A percentile compares a stretch with the other conserved stretches of the same genome.
Conservation (phyloP, 1,140 invertebrate species). For the Drosophila baimaii region DNA sequence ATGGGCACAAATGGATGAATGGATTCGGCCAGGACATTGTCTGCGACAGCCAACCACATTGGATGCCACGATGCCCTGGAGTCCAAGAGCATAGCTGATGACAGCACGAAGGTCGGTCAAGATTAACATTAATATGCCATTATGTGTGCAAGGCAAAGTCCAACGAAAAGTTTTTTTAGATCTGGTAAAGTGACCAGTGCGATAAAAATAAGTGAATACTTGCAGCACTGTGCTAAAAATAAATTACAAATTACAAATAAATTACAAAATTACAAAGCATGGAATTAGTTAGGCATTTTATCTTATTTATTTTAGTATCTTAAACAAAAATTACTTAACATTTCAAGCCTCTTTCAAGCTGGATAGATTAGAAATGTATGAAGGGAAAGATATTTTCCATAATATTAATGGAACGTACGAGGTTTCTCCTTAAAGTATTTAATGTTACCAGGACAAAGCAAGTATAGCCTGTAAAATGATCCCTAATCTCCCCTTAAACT, state of each 20-base stretch:
- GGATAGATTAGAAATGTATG: too few species aligned
- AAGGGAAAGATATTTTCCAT: not conserved
- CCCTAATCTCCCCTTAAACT: not conserved
- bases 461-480: not conserved
- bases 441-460: too few species aligned
- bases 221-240: too few species aligned
- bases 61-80: slow-evolving; percentile 19
- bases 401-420: not conserved
- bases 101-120: slow-evolving; percentile 28
- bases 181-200: too few species aligned
- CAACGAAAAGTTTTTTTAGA: not conserved
- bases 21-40: slow-evolving; percentile 24
- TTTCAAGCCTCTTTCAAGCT: not conserved
- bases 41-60: too few species aligned
- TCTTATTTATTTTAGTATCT: too few species aligned
- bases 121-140: slow-evolving; percentile 34
- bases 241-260: too few species aligned
- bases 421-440: too few species aligned
- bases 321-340: too few species aligned
- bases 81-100: slow-evolving; percentile 44
- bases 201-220: too few species aligned
- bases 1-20: slow-evolving; percentile 34
- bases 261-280: too few species aligned
- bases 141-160: slow-evolving; percentile 1
- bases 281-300: not conserved